Evolutionary conservation across 2,888 invertebrate species (phyloP).

Genomic region (Petrophora chlorosata): DNA sequence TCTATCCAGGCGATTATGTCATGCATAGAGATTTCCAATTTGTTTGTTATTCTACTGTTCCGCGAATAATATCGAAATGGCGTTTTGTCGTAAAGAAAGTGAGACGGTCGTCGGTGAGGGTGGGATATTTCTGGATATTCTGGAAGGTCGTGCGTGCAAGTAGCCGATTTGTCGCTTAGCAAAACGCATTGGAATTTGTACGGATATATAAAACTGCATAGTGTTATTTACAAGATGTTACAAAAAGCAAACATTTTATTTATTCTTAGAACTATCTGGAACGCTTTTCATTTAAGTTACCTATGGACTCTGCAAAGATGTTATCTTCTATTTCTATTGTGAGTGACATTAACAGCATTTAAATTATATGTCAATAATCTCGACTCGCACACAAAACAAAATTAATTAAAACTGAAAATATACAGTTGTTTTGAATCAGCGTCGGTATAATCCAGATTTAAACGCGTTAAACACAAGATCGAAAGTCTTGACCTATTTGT

Average conservation of each 20-base stretch:
- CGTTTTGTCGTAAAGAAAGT: constrained; percentile 58
- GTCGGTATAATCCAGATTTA: constrained; percentile 41
- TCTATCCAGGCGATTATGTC: constrained; percentile 80
- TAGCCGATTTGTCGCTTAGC: constrained; percentile 29
- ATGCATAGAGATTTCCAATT: constrained; percentile 67
- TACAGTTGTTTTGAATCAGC: constrained; percentile 41
- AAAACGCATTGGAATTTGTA: constrained; percentile 15
- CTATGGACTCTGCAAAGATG: no score
- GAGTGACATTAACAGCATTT: no score
- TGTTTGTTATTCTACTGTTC: constrained; percentile 65
- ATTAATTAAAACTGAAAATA: constrained; percentile 41
- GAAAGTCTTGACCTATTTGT: constrained; percentile 55
- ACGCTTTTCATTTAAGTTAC: no score
- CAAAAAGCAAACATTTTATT: no score
- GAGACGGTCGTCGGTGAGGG: constrained; percentile 37
- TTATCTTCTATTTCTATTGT: no score
- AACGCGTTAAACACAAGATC: constrained; percentile 45
- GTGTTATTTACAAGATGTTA: no score
- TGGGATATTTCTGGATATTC: constrained; percentile 69
- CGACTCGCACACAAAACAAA: constrained; percentile 18
- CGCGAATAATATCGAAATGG: constrained; percentile 54
- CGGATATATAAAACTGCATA: not conserved
- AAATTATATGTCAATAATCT: no score
- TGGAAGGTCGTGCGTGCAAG: constrained; percentile 61
- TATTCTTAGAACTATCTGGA: no score